Evolutionary conservation across 2,888 invertebrate genomes (phyloP).

Genomic region (Eurytoma californica): DNA sequence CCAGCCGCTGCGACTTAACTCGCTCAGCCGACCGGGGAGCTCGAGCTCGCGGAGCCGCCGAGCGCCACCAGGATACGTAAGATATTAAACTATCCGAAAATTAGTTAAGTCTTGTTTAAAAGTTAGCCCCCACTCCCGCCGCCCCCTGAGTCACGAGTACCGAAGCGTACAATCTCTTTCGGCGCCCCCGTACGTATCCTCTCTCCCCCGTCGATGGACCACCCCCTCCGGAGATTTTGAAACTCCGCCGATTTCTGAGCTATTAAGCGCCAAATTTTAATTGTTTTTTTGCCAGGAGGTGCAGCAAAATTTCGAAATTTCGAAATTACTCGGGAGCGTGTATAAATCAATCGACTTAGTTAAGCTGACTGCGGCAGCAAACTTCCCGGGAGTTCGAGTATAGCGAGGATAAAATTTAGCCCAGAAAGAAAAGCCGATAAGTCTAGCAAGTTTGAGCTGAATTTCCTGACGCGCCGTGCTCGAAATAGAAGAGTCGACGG

Average conservation of each 20-base stretch:
- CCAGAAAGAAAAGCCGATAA: slow-evolving; percentile 38
- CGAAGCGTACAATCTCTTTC: slow-evolving; percentile 48
- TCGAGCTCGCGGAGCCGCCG: background rate
- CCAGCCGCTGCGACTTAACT: slow-evolving; percentile 72
- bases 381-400: no score
- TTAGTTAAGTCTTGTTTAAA: slow-evolving; percentile 74
- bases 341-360: slow-evolving; percentile 36
- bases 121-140: slow-evolving; percentile 64
- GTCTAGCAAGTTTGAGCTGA: slow-evolving; percentile 20
- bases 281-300: background rate
- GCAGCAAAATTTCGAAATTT: slow-evolving; percentile 6
- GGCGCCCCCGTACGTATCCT: slow-evolving; percentile 6
- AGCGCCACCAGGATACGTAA: slow-evolving; percentile 62
- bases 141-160: slow-evolving; percentile 29
- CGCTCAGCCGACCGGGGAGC: slow-evolving; percentile 65
- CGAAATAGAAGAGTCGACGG: slow-evolving; percentile 16
- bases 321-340: background rate
- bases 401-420: slow-evolving; percentile 23
- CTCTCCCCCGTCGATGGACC: slow-evolving; percentile 30
- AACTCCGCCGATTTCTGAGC: slow-evolving; percentile 30
- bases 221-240: slow-evolving; percentile 12
- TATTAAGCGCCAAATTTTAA: background rate
- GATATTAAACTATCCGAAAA: slow-evolving; percentile 74
- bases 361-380: background rate
- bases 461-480: slow-evolving; percentile 7